Conservation (phyloP, 2,113 vertebrate species). For the Andinoacara biseriatus region DNA sequence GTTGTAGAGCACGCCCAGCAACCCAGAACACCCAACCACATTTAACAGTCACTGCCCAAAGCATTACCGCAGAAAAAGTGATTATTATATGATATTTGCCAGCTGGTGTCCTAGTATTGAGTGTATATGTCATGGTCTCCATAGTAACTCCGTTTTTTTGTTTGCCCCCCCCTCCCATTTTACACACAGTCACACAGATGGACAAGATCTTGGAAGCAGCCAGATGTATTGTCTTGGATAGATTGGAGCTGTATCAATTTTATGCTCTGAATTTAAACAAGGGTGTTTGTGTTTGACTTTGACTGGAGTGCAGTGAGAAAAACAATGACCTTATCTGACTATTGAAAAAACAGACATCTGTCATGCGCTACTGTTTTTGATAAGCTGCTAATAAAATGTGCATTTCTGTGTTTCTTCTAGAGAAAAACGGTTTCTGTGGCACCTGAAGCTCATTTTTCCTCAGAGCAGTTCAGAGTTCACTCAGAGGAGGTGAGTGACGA, state of each 20-base stretch:
- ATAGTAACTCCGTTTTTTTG: conserved; percentile 36
- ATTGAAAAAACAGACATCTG: conserved; percentile 12
- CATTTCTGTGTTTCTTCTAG: conserved; percentile 75
- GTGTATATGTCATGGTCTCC: conserved; percentile 74
- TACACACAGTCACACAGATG: conserved; percentile 53
- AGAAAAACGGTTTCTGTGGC: conserved; percentile 90
- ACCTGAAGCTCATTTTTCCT: conserved; percentile 91
- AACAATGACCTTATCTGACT: conserved; percentile 20
- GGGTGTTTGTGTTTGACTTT: conserved; percentile 51
- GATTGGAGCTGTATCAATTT: conserved; percentile 39
- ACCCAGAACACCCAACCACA: conserved; percentile 45
- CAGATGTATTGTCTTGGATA: conserved; percentile 46
- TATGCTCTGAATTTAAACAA: conserved; percentile 59
- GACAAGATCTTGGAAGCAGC: conserved; percentile 54
- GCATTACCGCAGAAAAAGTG: conserved; percentile 48
- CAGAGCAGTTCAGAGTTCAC: conserved; percentile 87
- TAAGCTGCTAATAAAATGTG: conserved; percentile 9
- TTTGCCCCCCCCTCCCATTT: neutral
- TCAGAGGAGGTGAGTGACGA: conserved; percentile 85
- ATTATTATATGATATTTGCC: conserved; percentile 68
- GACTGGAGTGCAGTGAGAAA: conserved; percentile 12
- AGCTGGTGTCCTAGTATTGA: conserved; percentile 70
- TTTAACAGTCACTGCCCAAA: conserved; percentile 56
- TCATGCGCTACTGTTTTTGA: conserved; percentile 37
- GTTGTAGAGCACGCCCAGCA: conserved; percentile 66